Base-by-base conservation (phyloP, 2,113 vertebrate species). In the Crotalus horridus region DNA sequence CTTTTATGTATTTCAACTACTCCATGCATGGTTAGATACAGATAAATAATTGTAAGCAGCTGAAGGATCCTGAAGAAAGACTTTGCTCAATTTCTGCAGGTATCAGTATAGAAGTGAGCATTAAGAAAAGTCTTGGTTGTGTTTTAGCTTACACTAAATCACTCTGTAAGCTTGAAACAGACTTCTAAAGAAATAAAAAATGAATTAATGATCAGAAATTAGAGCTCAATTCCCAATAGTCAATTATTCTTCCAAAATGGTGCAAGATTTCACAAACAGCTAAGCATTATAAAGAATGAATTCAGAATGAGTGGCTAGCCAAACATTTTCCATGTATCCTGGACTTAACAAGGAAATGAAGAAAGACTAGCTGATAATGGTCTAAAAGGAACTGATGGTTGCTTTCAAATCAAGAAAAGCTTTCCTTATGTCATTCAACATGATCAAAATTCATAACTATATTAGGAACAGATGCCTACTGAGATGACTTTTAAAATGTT, bases 361-460 rank as follows among this genome's bases (percentile, higher is more conserved):
- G 46, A 39, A 89, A 6, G 39, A 48, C 24, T 46, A 89, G 39
- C 33, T 46, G 39, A 51, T 87, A 87, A 91, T 39, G 6, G 58
- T 54, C 21, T 91, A 53, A 88, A 64, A 64, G n/a, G 48, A 51
- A 24, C 17, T 64, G 43, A 85, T 10, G 39, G 26, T 9, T 64
- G 61, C 21, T 91, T 5, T 89, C 12, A 6, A 24, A 48, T 0
- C 8, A 33, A 53, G 15, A 24, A 92, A 58, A 46, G 92, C 1
- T 26, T 1, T 0, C 0, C 20, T 85, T 59, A 56, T 9, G 21
- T 90, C 26, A 74, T 87, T 23, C 74, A 29, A 90, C 29, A 87
- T 26, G 10, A 53, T 94, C 43, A 89, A 13, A 64, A 13, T 69
- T 93, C 54, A 92, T 55, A 88, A 95, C 87, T 92, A 39, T 56